Evolutionary conservation across 2,113 vertebrate genomes (phyloP).

Genomic region (Pardalotus punctatus): DNA sequence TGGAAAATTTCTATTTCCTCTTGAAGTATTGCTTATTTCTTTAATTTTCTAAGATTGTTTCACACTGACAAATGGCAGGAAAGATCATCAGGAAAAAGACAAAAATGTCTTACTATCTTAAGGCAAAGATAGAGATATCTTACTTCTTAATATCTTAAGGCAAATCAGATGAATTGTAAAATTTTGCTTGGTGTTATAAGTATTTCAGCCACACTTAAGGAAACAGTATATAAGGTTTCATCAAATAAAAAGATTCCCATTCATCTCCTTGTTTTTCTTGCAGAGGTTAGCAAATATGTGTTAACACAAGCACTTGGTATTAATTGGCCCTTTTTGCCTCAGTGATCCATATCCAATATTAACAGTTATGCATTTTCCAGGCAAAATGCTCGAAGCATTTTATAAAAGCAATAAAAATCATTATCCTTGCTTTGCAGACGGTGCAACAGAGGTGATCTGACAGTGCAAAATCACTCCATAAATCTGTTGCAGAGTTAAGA

Average conservation of each 20-base stretch:
- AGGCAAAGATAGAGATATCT: neutral
- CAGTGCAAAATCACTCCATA: neutral
- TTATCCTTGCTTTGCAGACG: neutral
- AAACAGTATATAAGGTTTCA: neutral
- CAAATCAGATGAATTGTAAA: neutral
- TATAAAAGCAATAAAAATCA: neutral
- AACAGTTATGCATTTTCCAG: neutral
- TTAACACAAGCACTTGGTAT: neutral
- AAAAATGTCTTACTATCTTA: neutral
- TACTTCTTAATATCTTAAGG: neutral
- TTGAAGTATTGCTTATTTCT: neutral
- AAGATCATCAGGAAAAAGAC: neutral
- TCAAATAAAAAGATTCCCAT: neutral
- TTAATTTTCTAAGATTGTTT: neutral
- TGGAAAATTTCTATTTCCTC: neutral
- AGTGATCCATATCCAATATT: neutral
- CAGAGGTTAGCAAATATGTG: neutral
- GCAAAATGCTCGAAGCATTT: neutral
- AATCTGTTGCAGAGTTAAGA: neutral
- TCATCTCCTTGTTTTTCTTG: neutral
- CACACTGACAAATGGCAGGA: neutral
- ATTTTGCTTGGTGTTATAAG: neutral
- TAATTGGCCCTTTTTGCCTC: neutral
- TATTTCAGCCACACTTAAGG: neutral
- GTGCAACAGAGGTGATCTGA: neutral